These are phyloP conservation scores for Ranitomeya imitator DNA, from an alignment of 2,113 vertebrate species.

Conservation along the genomic window DNA sequence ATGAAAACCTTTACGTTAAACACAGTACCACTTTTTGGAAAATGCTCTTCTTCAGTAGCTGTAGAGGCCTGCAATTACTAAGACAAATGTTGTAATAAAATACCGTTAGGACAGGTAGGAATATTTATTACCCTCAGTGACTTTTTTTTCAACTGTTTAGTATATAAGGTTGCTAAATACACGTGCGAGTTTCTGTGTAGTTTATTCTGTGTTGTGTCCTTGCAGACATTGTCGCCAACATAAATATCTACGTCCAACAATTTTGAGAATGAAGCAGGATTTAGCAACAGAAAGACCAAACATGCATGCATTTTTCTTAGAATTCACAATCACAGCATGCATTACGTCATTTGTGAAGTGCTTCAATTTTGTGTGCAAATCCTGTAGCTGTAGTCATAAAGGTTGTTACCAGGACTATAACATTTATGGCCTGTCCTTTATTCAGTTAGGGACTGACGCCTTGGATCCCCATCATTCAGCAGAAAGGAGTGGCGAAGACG, in stretches of 20 bases:
- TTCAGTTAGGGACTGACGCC: not conserved
- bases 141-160: not conserved
- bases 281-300: not conserved
- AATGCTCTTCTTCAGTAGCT: conserved; percentile 15
- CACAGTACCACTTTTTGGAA: conserved; percentile 65
- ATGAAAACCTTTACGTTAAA: conserved; percentile 61
- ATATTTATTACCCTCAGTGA: not conserved
- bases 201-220: not conserved
- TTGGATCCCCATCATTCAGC: too few relatives aligned
- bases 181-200: not conserved
- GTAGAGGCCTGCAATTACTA: not conserved
- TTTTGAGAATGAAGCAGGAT: not conserved
- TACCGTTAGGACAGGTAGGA: not conserved
- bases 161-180: not conserved
- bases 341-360: not conserved
- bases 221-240: not conserved
- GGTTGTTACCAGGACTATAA: not conserved
- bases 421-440: not conserved
- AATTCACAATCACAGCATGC: not conserved
- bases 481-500: too few relatives aligned
- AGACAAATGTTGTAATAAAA: not conserved
- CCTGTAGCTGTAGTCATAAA: not conserved
- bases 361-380: not conserved
- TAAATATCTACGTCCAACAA: not conserved
- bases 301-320: not conserved